These are phyloP conservation scores for Florisuga fusca DNA, from an alignment of 2,797 vertebrate species.

Conservation along the genomic window DNA sequence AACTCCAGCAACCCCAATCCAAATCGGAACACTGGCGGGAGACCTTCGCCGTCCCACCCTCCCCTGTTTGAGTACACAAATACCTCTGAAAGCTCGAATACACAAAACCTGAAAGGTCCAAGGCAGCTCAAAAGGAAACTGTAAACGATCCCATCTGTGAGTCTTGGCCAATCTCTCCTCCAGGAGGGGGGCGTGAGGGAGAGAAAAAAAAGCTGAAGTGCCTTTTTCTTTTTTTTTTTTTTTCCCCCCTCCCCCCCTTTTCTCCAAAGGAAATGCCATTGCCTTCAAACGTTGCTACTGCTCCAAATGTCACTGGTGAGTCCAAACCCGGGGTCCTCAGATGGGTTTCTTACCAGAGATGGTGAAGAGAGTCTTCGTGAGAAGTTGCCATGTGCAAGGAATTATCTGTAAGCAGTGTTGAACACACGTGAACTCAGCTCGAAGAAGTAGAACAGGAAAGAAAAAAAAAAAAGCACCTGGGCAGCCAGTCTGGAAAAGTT, in stretches of 20 bases:
- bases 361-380: slow-evolving; percentile 30
- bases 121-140: slow-evolving; percentile 74
- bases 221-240: not conserved
- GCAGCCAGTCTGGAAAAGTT: not conserved
- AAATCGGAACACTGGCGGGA: slow-evolving; percentile 38
- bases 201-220: slow-evolving; percentile 58
- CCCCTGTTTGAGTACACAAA: slow-evolving; percentile 42
- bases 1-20: slow-evolving; percentile 47
- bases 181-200: not conserved
- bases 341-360: slow-evolving; percentile 23
- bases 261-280: slow-evolving; percentile 64
- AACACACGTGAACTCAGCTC: not conserved
- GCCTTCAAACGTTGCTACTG: slow-evolving; percentile 44
- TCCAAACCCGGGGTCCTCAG: not conserved
- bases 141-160: slow-evolving; percentile 77
- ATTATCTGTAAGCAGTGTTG: not conserved
- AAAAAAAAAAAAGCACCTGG: not conserved
- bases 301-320: slow-evolving; percentile 30
- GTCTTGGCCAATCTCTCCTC: slow-evolving; percentile 64
- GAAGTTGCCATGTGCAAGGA: slow-evolving; percentile 36
- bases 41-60: slow-evolving; percentile 15
- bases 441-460: not conserved
- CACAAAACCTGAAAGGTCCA: slow-evolving; percentile 73
- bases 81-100: slow-evolving; percentile 32
- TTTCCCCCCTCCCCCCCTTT: no score